Base-by-base conservation (phyloP, 2,113 vertebrate species). In the Oxygymnocypris stewartii region DNA sequence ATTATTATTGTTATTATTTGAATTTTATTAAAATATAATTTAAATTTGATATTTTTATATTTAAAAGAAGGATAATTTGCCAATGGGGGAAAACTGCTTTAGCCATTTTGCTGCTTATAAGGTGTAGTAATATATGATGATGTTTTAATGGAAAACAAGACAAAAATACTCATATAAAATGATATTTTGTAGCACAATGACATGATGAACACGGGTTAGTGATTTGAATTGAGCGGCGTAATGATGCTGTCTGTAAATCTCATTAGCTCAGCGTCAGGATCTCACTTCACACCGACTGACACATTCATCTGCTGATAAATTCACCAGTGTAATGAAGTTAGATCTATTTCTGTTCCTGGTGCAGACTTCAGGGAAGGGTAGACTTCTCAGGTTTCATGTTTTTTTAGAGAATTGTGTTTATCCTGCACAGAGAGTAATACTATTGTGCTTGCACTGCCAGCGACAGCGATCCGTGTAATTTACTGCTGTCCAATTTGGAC, bases 281-380 rank as follows among this genome's bases (percentile, higher is more conserved):
- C 67, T 76, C 61, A 78, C 82, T 71, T 84, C 61, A 44, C 40
- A 61, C 81, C 59, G 47, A 59, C 61, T 42, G 67, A 85, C 61
- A 37, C 74, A 75, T 51, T 51, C 20, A 47, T 79, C 42, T 74
- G 63, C 67, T 82, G 74, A 63, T 47, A 85, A 57, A 65, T 73
- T 85, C 71, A 83, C 76, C 16, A 51, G 42, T 85, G 86, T 73
- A 75, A 87, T 87, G 61, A 75, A 84, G 80, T 83, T 88, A 80
- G 31, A 59, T 54, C 63, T 78, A 54, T 79, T 51, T 61, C 75
- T 85, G 25, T 42, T 81, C 78, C 51, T 47, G 59, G 69, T 16
- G 47, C 25, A 42, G 69, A 35, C 69, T 84, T 84, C 8, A n/a
- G 37, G 79, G 69, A 40, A 51, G 65, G n/a, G 23, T 51, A 44